Evolutionary conservation across 2,113 vertebrate genomes (phyloP).

Genomic region (Dicaeum eximium): DNA sequence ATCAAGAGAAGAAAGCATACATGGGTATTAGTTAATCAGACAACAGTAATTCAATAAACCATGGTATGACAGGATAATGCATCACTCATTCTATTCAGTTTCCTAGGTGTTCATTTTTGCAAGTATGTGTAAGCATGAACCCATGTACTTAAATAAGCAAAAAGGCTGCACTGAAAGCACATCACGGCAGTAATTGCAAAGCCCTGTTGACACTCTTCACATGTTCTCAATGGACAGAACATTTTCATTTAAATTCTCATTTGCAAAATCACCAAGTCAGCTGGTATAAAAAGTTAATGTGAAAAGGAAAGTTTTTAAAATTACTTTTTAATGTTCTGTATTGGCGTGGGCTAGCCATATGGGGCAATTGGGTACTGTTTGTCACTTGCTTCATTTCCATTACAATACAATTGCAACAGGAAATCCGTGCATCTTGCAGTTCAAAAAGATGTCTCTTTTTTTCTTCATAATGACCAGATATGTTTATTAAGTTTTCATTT

Average conservation of each 20-base stretch:
- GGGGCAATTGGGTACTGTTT: constrained; percentile 7
- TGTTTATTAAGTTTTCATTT: constrained; percentile 53
- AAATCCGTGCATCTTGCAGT: neutral
- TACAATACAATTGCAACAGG: neutral
- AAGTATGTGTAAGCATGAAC: neutral
- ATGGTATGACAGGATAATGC: neutral
- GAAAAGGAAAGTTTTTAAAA: constrained; percentile 33
- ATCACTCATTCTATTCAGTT: neutral
- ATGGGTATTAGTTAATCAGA: neutral
- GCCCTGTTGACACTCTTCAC: neutral
- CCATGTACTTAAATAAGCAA: neutral
- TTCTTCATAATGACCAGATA: neutral
- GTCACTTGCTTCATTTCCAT: constrained; percentile 27
- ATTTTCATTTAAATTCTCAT: constrained; percentile 41
- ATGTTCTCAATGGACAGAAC: neutral
- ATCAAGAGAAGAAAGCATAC: neutral
- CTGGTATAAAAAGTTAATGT: constrained; percentile 33
- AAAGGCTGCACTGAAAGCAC: neutral
- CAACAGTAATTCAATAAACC: neutral
- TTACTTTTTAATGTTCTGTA: constrained; percentile 40
- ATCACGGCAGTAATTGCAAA: neutral
- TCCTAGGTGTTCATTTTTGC: neutral
- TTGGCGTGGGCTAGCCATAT: neutral
- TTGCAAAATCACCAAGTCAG: constrained; percentile 36
- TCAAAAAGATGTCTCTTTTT: neutral